These are phyloP conservation scores for Podotricha telesiphe DNA, from an alignment of 2,888 invertebrate genomes.

Conservation along the genomic window DNA sequence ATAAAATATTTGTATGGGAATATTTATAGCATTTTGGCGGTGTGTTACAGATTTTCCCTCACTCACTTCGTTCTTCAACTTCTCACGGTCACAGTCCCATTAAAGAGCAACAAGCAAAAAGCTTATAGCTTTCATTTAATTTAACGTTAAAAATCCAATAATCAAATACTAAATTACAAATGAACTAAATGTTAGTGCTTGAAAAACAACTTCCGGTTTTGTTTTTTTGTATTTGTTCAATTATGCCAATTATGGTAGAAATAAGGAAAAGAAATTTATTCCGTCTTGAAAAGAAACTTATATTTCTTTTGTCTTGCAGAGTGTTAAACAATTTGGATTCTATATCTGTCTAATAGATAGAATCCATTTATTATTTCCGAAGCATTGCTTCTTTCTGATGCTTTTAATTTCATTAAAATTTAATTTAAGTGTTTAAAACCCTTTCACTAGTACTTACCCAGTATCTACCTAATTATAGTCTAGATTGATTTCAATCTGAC, in stretches of 20 bases:
- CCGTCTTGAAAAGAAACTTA: neutral
- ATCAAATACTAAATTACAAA: neutral
- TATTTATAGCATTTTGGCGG: neutral
- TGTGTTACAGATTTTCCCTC: neutral
- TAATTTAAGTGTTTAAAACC: slow-evolving; percentile 10
- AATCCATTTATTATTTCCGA: slow-evolving; percentile 4
- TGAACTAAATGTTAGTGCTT: too few relatives aligned
- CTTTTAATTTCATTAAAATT: slow-evolving; percentile 1
- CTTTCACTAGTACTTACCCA: slow-evolving; percentile 26
- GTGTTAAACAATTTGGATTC: neutral
- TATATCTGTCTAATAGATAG: neutral
- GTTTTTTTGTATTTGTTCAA: neutral
- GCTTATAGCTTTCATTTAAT: too few relatives aligned
- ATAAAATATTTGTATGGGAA: neutral
- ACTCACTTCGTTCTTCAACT: neutral
- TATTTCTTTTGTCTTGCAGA: neutral
- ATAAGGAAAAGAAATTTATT: neutral
- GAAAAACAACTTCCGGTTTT: neutral
- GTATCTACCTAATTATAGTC: slow-evolving; percentile 28
- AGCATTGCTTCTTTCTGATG: neutral
- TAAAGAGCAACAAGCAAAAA: too few relatives aligned
- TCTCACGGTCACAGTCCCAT: too few relatives aligned
- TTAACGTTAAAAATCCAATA: neutral
- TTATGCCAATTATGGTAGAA: neutral
- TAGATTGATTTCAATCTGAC: slow-evolving; percentile 30